These are phyloP conservation scores for Ylistrum balloti DNA, from an alignment of 1,140 invertebrate species.

Conservation along the genomic window DNA sequence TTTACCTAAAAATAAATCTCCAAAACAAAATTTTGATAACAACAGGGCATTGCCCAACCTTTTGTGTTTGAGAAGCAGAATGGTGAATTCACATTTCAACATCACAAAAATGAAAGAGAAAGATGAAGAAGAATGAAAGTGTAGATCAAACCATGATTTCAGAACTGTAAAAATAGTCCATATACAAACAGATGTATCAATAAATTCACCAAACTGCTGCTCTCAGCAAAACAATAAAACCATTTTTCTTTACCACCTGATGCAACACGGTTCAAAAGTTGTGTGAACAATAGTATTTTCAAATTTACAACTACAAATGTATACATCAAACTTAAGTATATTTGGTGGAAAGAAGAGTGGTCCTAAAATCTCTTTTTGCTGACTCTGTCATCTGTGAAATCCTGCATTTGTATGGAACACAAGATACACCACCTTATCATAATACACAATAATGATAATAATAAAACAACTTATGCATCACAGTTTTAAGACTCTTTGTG, in stretches of 20 bases:
- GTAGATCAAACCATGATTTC: too few species aligned
- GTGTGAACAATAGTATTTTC: background rate
- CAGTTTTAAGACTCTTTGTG: conserved; percentile 17
- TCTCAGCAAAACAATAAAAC: conserved; percentile 33
- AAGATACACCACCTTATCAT: conserved; percentile 21
- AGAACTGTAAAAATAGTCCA: background rate
- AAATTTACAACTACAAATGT: background rate
- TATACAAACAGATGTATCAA: background rate
- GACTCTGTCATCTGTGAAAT: conserved; percentile 34
- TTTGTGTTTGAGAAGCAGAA: too few species aligned
- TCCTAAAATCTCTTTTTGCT: background rate
- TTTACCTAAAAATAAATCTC: conserved; percentile 13
- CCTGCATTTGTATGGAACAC: conserved; percentile 32
- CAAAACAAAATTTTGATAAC: background rate
- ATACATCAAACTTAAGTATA: background rate
- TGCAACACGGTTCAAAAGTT: background rate
- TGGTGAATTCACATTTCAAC: too few species aligned
- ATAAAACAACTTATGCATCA: too few species aligned
- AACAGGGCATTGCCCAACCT: too few species aligned
- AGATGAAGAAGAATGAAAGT: too few species aligned
- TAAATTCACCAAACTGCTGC: background rate
- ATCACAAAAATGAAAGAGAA: too few species aligned
- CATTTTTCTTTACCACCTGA: conserved; percentile 21
- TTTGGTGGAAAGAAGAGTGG: conserved; percentile 11
- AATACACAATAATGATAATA: background rate